A percentile compares a stretch with the other conserved stretches of the same genome.
phyloP scores from a whole-genome alignment of 2,888 invertebrate species.

The Autographa gamma region DNA sequence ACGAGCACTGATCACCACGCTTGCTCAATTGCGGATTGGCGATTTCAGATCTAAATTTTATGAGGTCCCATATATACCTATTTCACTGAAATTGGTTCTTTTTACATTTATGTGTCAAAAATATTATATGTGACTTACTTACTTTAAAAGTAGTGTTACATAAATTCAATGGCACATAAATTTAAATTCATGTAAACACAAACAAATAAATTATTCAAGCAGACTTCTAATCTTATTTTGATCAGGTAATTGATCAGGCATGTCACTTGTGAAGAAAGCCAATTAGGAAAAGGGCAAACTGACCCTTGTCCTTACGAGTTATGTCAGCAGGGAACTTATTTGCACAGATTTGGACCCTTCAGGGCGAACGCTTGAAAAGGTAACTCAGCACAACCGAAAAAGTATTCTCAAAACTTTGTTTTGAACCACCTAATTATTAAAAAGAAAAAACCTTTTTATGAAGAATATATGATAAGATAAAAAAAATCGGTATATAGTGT shows the following conservation, averaged over 20 bases:
- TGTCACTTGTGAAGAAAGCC: background rate
- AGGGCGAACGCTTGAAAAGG: background rate
- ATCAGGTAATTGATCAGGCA: background rate
- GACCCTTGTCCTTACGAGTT: background rate
- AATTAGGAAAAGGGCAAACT: background rate
- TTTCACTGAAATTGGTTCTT: no score
- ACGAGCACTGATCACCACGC: no score
- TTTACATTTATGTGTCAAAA: no score
- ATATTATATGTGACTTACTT: no score
- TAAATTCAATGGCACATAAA: no score
- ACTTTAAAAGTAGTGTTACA: no score
- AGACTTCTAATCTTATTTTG: background rate
- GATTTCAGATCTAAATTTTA: no score
- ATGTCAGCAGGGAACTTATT: slow-evolving; percentile 3
- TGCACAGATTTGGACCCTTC: slow-evolving; percentile 5
- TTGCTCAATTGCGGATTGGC: no score
- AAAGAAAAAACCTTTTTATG: background rate
- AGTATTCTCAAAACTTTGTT: background rate
- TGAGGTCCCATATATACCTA: no score
- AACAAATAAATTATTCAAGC: background rate
- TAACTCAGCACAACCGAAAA: background rate
- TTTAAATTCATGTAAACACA: no score
- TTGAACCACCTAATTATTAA: background rate
- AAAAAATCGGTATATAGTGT: no score
- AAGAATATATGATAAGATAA: no score